These are phyloP conservation scores for Hyphantria cunea DNA, from an alignment of 1,140 invertebrate species.

Conservation along the genomic window DNA sequence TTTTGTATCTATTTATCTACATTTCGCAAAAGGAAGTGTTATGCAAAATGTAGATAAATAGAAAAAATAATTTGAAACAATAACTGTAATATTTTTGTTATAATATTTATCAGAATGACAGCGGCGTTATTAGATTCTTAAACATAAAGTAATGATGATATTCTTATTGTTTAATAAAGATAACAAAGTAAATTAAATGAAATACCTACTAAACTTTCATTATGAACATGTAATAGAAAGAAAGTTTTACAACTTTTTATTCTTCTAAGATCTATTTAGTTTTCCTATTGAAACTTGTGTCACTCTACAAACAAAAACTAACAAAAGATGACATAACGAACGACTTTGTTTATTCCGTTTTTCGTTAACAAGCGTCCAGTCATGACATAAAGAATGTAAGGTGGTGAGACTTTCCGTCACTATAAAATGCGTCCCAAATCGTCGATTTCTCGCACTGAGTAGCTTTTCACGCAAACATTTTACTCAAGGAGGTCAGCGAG, in stretches of 20 bases:
- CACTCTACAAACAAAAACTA: conserved; percentile 13
- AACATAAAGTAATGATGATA: too few relatives aligned
- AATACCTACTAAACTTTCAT: neutral
- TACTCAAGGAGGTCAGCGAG: conserved; percentile 75
- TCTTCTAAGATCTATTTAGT: too few relatives aligned
- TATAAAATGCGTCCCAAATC: conserved; percentile 72
- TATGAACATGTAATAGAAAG: neutral
- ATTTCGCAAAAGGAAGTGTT: too few relatives aligned
- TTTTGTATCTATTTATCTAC: too few relatives aligned
- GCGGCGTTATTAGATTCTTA: too few relatives aligned
- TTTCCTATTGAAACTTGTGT: too few relatives aligned
- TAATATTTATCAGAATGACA: too few relatives aligned
- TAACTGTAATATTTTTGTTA: too few relatives aligned
- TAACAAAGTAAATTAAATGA: too few relatives aligned
- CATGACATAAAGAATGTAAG: conserved; percentile 29
- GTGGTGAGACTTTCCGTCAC: conserved; percentile 49
- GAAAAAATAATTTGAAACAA: too few relatives aligned
- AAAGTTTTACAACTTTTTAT: conserved; percentile 3
- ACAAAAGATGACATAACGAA: conserved; percentile 15
- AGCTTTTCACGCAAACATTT: conserved; percentile 78
- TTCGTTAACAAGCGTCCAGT: conserved; percentile 11
- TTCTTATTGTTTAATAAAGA: too few relatives aligned
- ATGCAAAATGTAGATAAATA: too few relatives aligned
- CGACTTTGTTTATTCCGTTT: conserved; percentile 12
- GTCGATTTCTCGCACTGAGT: conserved; percentile 71